phyloP scores from a whole-genome alignment of 1,140 invertebrate genomes.

The Teleopsis dalmanni region DNA sequence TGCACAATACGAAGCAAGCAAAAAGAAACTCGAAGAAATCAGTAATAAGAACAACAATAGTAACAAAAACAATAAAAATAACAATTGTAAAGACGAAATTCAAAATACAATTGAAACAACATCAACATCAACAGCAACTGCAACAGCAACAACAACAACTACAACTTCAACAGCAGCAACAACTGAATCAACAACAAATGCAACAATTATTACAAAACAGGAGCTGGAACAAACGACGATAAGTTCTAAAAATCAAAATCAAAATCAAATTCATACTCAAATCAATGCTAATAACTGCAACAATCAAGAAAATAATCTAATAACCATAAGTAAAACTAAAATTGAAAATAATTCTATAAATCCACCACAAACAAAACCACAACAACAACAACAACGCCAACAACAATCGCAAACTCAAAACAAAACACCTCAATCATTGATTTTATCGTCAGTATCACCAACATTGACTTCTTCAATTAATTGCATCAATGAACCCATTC shows the following conservation, averaged over 20 bases:
- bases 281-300: no score
- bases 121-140: constrained; percentile 14
- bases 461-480: background rate
- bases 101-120: no score
- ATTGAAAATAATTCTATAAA: no score
- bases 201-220: no score
- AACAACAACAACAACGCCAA: constrained; percentile 9
- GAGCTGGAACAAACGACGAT: no score
- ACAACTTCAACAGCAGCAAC: constrained; percentile 7
- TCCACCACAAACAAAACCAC: background rate
- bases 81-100: no score
- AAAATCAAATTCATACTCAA: no score
- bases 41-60: constrained; percentile 16
- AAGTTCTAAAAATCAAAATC: no score
- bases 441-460: background rate
- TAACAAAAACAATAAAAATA: constrained; percentile 14
- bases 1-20: constrained; percentile 53
- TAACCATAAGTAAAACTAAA: constrained; percentile 16
- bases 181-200: constrained; percentile 1
- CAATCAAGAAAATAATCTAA: no score
- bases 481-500: background rate
- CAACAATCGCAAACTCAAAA: background rate
- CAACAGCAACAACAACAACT: constrained; percentile 6
- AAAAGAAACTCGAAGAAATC: constrained; percentile 22
- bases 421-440: background rate